A percentile compares a stretch with the other conserved stretches of the same genome.
These are phyloP conservation scores for Miniopterus natalensis DNA, from an alignment of 2,113 vertebrate genomes.

Conservation along the genomic window DNA sequence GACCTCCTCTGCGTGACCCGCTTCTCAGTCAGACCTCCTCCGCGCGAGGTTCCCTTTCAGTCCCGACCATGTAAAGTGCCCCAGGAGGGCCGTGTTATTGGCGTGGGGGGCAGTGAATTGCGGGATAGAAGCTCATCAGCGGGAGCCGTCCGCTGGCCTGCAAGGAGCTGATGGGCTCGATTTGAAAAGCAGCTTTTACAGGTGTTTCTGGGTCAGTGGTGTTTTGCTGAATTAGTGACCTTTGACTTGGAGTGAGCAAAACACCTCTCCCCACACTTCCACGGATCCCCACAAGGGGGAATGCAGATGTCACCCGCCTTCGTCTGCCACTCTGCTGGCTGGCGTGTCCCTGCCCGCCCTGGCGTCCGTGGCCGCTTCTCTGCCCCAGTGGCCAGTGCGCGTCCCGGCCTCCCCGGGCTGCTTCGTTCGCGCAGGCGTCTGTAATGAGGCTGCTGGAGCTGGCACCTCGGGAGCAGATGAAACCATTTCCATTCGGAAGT, in stretches of 20 bases:
- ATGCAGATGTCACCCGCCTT: neutral
- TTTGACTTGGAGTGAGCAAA: constrained; percentile 24
- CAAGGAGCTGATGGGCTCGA: neutral
- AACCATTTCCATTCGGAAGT: constrained; percentile 61
- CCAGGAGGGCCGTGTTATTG: neutral
- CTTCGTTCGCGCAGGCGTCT: neutral
- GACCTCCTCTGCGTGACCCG: neutral
- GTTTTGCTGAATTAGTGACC: neutral
- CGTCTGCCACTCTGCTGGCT: neutral
- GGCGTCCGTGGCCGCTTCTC: neutral
- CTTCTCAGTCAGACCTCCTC: neutral
- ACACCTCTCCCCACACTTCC: neutral
- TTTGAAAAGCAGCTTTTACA: neutral
- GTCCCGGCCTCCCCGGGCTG: neutral
- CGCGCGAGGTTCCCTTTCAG: neutral
- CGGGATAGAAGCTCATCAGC: neutral
- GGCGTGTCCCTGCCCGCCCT: neutral
- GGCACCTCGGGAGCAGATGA: neutral
- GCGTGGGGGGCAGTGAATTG: neutral
- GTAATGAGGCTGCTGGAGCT: neutral
- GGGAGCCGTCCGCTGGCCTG: neutral
- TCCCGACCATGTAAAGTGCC: neutral
- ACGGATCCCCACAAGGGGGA: neutral
- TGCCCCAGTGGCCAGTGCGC: neutral
- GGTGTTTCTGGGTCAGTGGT: constrained; percentile 26